Base-by-base conservation (phyloP, 2,113 vertebrate genomes). In the Edolisoma coerulescens region DNA sequence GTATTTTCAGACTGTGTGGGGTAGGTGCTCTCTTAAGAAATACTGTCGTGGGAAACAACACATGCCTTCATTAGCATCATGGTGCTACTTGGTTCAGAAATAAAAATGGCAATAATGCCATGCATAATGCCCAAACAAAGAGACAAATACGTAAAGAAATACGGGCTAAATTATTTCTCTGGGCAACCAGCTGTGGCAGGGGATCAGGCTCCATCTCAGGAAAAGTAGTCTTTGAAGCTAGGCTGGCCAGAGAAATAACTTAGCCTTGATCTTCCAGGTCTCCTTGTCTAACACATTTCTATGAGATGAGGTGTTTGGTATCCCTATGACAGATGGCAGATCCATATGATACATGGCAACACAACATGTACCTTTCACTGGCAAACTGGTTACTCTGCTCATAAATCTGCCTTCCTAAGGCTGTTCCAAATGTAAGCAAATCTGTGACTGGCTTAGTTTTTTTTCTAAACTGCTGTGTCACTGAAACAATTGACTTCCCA, bases 111-210 rank as follows among this genome's bases (percentile, higher is more conserved):
- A 56, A 44, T 22, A 30, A 67, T 30, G 47, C 52, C 16, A 83
- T 49, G 39, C 50, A 61, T 44, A 81, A 93, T 35, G n/a, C 27
- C 61, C 87, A 95, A 97, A 93, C 53, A 90, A 79, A 93, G 89
- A 96, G 69, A 89, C 10, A 74, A 80, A 95, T 64, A 78, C 23
- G 57, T 91, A 10, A 52, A 90, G 70, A 85, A 47, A 61, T 63
- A 82, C 4, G 12, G 23, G 35, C 59, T 90, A 91, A 95, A 70
- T 84, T 96, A 90, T 90, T 96, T 95, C 70, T 96, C 49, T 85
- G 78, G 63, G 86, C 85, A 93, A 92, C 49, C 79, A 90, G 44
- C 84, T 95, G 81, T 53, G 69, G 61, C 49, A 91, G 35, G 37
- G 30, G 32, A 80, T 73, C 24, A 87, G 87, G 95, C 19, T 45